phyloP scores from a whole-genome alignment of 2,113 vertebrate species.

The Pogona vitticeps region DNA sequence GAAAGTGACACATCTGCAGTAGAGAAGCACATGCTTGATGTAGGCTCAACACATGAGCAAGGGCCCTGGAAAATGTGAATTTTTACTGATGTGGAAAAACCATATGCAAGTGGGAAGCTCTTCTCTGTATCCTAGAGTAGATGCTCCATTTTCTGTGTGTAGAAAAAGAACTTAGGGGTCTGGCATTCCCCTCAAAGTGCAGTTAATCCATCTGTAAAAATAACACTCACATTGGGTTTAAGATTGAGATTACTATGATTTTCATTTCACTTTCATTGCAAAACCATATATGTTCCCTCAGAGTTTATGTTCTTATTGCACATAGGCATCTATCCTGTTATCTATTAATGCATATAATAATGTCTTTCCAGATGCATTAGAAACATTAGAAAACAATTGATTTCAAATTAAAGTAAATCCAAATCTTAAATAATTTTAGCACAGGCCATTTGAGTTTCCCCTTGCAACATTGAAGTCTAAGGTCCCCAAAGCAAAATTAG shows the following conservation, averaged over 20 bases:
- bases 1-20: too few species aligned
- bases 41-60: too few species aligned
- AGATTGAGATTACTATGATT: neutral
- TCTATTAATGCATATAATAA: slow-evolving; percentile 19
- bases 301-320: slow-evolving; percentile 39
- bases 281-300: neutral
- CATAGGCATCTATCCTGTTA: slow-evolving; percentile 8
- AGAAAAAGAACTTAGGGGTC: too few species aligned
- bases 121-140: too few species aligned
- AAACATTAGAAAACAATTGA: slow-evolving; percentile 48
- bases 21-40: too few species aligned
- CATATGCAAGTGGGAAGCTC: too few species aligned
- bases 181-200: too few species aligned
- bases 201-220: too few species aligned
- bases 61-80: too few species aligned
- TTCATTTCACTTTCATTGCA: neutral
- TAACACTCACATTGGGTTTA: too few species aligned
- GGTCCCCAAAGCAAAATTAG: slow-evolving; percentile 66
- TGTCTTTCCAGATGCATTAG: slow-evolving; percentile 27
- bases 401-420: slow-evolving; percentile 53
- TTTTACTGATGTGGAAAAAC: too few species aligned
- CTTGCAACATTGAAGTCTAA: slow-evolving; percentile 31
- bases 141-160: too few species aligned
- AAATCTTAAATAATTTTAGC: slow-evolving; percentile 69
- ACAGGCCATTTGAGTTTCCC: slow-evolving; percentile 35